These are phyloP conservation scores for Metaphire vulgaris DNA, from an alignment of 1,140 invertebrate species.

Conservation along the genomic window DNA sequence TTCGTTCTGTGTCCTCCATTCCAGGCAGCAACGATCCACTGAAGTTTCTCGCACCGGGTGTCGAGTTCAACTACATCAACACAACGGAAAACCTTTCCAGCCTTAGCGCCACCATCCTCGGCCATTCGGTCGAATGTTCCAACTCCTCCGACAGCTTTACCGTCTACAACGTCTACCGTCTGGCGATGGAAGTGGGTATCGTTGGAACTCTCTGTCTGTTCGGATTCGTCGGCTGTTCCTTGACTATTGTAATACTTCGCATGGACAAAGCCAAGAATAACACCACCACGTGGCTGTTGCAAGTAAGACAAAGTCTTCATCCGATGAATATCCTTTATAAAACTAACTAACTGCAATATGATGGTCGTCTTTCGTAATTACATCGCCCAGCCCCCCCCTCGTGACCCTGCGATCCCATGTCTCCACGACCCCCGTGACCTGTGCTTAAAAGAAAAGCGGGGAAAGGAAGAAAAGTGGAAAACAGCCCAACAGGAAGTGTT, in stretches of 20 bases:
- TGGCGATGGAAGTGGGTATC: conserved; percentile 12
- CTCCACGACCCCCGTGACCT: no score
- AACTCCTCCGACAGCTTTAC: neutral
- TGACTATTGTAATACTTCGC: conserved; percentile 21
- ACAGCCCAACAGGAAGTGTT: no score
- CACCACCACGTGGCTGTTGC: conserved; percentile 27
- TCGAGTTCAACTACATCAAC: neutral
- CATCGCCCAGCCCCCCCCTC: no score
- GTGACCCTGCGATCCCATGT: no score
- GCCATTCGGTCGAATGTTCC: neutral
- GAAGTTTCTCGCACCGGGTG: neutral
- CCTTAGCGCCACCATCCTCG: neutral
- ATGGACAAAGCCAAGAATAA: conserved; percentile 24
- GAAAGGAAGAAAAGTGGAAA: no score
- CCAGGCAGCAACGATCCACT: neutral
- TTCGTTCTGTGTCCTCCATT: neutral
- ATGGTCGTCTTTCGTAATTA: no score
- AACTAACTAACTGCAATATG: no score
- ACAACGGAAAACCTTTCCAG: neutral
- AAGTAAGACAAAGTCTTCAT: no score
- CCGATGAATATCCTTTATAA: no score
- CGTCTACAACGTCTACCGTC: neutral
- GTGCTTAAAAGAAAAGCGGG: no score
- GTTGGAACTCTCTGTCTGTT: conserved; percentile 21
- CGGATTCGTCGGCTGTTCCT: conserved; percentile 24